Percentiles rank a stretch among this genome's conserved stretches.
phyloP scores from a whole-genome alignment of 2,797 vertebrate species.

The Enteromius thamalakanensis region DNA sequence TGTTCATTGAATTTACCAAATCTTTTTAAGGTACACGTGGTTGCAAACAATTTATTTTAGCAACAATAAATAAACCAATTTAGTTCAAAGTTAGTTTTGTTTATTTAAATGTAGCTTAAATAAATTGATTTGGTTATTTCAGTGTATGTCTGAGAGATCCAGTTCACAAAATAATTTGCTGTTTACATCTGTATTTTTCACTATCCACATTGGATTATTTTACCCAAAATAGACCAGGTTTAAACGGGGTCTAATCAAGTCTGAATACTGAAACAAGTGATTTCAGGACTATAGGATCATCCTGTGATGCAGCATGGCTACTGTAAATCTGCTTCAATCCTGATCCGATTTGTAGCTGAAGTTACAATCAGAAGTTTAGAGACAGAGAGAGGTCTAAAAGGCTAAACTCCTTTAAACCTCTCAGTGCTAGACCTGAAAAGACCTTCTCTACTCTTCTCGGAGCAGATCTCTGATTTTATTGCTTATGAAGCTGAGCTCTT shows the following conservation, averaged over 20 bases:
- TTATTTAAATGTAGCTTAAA: no score
- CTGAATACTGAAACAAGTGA: slow-evolving; percentile 54
- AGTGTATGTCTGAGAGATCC: neutral
- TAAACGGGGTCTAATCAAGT: slow-evolving; percentile 59
- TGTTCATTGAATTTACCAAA: no score
- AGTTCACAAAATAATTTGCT: neutral
- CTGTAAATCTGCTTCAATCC: slow-evolving; percentile 78
- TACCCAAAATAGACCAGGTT: neutral
- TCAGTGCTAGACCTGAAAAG: neutral
- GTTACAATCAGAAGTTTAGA: slow-evolving; percentile 11
- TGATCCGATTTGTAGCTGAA: slow-evolving; percentile 63
- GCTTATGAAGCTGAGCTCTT: neutral
- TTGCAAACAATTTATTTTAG: no score
- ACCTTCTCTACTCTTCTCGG: neutral
- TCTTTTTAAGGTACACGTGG: no score
- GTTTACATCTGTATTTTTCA: neutral
- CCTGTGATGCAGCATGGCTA: slow-evolving; percentile 77
- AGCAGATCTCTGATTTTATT: slow-evolving; percentile 5
- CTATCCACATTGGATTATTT: neutral
- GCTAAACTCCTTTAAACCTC: neutral
- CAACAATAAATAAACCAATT: no score
- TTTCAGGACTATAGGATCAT: slow-evolving; percentile 82
- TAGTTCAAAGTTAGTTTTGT: no score
- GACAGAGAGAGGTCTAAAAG: neutral
- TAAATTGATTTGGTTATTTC: no score